Conservation (phyloP, 2,888 invertebrate species). For the Leptopterna dolabrata region DNA sequence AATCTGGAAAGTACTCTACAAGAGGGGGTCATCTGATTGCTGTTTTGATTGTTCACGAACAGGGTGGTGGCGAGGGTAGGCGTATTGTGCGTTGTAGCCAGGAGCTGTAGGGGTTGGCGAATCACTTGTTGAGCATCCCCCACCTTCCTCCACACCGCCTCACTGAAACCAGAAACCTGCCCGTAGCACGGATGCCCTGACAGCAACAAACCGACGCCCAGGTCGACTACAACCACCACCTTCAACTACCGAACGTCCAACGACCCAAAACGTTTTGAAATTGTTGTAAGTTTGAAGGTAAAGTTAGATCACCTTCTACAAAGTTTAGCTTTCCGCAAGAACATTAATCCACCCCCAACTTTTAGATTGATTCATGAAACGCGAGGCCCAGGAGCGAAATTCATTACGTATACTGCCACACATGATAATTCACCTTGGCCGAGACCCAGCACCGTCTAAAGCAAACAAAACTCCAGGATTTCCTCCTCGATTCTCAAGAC, state of each 20-base stretch:
- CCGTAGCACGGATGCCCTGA: neutral
- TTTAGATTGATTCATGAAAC: neutral
- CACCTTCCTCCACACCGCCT: neutral
- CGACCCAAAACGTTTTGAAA: neutral
- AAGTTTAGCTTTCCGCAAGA: neutral
- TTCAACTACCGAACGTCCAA: neutral
- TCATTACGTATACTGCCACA: too few species aligned
- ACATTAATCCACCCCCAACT: neutral
- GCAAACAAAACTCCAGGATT: too few species aligned
- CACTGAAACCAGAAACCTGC: neutral
- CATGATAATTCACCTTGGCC: too few species aligned
- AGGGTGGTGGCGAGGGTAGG: neutral
- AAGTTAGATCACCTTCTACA: neutral
- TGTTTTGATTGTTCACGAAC: neutral
- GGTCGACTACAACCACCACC: neutral
- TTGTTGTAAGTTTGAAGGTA: neutral
- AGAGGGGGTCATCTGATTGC: neutral
- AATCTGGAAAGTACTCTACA: neutral
- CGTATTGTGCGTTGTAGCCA: neutral
- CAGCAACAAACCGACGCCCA: neutral
- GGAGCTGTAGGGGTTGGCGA: neutral
- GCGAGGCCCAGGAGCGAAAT: neutral
- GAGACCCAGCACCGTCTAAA: too few species aligned
- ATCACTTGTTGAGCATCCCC: neutral
- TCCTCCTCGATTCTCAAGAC: too few species aligned